Base-by-base conservation (phyloP, 2,888 invertebrate genomes). In the Ptychoptera albimana region DNA sequence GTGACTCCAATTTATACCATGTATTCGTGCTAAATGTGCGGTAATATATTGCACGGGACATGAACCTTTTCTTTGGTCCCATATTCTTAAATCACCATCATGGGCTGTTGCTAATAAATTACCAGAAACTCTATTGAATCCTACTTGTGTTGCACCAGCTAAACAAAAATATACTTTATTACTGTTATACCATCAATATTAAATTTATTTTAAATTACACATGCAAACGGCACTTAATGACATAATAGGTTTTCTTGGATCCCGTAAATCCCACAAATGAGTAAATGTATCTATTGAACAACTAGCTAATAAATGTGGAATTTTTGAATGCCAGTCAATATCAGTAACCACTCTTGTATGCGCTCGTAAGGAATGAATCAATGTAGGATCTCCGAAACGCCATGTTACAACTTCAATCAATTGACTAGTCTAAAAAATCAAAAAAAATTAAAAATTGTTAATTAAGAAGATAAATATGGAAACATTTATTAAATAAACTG, bases 231-330 rank as follows among this genome's bases (percentile, higher is more conserved):
- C 88, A 55, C 88, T 87, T 32, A 93, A 66, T 6, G 92, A 88
- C 39, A 84, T 64, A 11, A 78, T 74, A 13, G 93, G 93, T 60
- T 83, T 80, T 48, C 86, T 74, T 8, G 83, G 72, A 65, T 92
- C 91, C 54, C 92, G 68, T 42, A 89, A 71, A 60, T 96, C 94
- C 94, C 94, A 94, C 45, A 94, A 73, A 60, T 92, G 84, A 34
- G 92, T 89, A 57, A 83, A 92, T 36, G 91, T 88, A 60, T 94
- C 94, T 44, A 89, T 87, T 5, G 93, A 93, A 58, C 91, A 92
- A 38, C 92, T 89, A 8, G 92, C 85, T 46, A 87, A 60, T 39
- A 81, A 63, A 60, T 81, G 77, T 2, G 81, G 75, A 58, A 86
- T 79, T 57, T 76, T 75, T 42, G 75, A 73, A 57, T 92, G 91